Evolutionary conservation across 2,113 vertebrate genomes (phyloP).

Genomic region (Erinaceus europaeus): DNA sequence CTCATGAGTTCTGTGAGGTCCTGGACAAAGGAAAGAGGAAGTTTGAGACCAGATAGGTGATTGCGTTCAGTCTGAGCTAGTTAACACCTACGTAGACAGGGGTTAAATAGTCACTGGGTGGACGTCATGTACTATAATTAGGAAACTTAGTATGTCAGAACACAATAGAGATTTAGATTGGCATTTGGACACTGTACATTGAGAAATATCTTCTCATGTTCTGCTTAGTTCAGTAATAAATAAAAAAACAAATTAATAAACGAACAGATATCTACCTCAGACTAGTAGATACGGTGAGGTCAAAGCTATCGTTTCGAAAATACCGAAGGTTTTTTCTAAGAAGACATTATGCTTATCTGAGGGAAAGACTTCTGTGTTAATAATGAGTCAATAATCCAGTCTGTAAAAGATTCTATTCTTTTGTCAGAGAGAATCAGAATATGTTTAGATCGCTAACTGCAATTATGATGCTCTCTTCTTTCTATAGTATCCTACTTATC

Average conservation of each 20-base stretch:
- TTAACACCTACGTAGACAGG: neutral
- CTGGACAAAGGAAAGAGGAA: neutral
- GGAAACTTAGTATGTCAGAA: neutral
- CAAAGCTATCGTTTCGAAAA: neutral
- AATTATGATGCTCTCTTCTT: neutral
- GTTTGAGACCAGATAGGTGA: rapidly evolving
- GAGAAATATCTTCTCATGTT: neutral
- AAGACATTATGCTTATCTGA: neutral
- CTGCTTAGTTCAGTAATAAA: constrained; percentile 11
- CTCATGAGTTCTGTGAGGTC: neutral
- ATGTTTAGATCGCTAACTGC: neutral
- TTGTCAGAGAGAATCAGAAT: neutral
- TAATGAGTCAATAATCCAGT: neutral
- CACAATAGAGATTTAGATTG: neutral
- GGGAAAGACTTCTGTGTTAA: neutral
- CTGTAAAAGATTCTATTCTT: neutral
- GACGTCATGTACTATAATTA: neutral
- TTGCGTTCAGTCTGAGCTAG: neutral
- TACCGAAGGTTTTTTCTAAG: neutral
- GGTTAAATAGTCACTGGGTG: neutral
- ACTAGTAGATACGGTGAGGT: neutral
- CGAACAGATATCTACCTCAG: neutral
- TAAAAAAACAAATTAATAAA: neutral
- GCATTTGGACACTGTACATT: too few relatives aligned
- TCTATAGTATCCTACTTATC: neutral